A percentile compares a stretch with the other conserved stretches of the same genome.
Conservation (phyloP, 2,113 vertebrate genomes). For the Otis tarda region DNA sequence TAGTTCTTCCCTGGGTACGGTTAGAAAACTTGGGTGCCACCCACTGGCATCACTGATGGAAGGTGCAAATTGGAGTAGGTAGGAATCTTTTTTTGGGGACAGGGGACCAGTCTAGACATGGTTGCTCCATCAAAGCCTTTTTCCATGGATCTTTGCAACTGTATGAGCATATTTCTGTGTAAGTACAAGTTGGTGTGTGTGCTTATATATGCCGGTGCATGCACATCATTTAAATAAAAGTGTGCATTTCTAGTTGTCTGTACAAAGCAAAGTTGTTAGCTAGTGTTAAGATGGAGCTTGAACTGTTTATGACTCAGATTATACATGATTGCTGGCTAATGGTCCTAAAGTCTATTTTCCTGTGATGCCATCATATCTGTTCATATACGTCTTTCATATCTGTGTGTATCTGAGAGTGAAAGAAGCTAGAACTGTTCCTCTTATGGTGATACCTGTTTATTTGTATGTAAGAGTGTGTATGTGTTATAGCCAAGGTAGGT, state of each 20-base stretch:
- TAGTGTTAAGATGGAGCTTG: neutral
- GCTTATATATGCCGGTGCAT: neutral
- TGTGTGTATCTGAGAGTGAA: neutral
- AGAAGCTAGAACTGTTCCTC: neutral
- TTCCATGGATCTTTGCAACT: neutral
- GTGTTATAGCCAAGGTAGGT: neutral
- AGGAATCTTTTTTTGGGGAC: neutral
- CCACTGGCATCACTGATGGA: neutral
- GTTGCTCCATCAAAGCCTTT: neutral
- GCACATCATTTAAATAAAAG: neutral
- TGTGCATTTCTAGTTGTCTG: neutral
- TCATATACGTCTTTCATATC: neutral
- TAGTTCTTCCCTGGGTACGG: neutral
- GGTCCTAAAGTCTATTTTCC: neutral
- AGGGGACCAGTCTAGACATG: neutral
- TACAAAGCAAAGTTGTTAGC: neutral
- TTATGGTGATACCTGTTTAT: neutral
- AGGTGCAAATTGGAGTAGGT: neutral
- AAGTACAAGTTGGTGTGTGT: neutral
- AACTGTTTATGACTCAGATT: neutral
- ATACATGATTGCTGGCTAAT: neutral
- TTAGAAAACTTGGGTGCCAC: neutral
- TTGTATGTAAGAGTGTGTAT: neutral
- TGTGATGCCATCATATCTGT: neutral
- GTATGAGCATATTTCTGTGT: neutral